Evolutionary conservation across 2,797 vertebrate genomes (phyloP), one percentile per base, ranked within the genome.

Genomic region (Garrulus glandarius): DNA sequence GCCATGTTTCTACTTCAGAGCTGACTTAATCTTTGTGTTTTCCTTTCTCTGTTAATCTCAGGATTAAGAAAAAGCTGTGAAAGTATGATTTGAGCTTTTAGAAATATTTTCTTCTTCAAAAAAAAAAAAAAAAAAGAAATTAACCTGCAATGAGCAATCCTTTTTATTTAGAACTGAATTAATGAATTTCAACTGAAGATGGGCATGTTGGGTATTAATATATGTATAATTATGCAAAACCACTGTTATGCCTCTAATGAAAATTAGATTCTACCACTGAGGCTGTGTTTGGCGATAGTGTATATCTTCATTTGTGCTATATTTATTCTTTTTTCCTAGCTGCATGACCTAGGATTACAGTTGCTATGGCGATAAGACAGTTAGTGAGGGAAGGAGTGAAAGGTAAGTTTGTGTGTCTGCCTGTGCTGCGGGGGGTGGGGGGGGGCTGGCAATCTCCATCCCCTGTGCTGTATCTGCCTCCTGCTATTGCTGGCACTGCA

Each of bases 341-440:
- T 14, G 76, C 67, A 84, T 97, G 97, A 97, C 96, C 97, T 96
- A 91, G 20, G 96, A 96, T 96, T 97, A 96, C 87, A 61, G 95
- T 98, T 98, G 96, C 96, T 97, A 98, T 97, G 97, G 98, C 1
- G 34, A 98, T 97, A 95, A 95, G 90, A 22, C 76, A 92, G 94
- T 96, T 94, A 95, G 87, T 23, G 85, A 80, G 78, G 75, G 68
- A 87, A 85, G 77, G 84, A 96, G 90, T 89, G 89, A 94, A 94
- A 95, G 96, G 96, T 96, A 95, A 94, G 70, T 93, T 78, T 90
- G 59, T 63, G 14, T 8, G 24, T 74, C 60, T 90, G 81, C 61
- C 55, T 63, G 27, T 10, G 47, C 3, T 15, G 47, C 2, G n/a
- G 46, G 52, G 53, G 39, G 39, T 13, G 23, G 15, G 17, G 34